Evolutionary conservation across 2,113 vertebrate genomes (phyloP).

Genomic region (Carlito syrichta): DNA sequence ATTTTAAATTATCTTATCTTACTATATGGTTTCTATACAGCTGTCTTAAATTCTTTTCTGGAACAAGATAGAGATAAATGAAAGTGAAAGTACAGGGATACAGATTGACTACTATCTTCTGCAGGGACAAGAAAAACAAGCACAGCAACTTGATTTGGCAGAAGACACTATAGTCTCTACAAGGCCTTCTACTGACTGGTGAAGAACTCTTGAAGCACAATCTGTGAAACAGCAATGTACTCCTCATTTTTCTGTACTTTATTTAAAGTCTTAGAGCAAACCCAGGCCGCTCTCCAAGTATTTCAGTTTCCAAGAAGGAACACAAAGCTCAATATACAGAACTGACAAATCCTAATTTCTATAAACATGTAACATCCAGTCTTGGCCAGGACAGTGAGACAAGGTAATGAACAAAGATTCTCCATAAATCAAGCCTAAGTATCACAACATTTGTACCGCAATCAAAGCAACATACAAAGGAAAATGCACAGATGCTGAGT

Average conservation of each 20-base stretch:
- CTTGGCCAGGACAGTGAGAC: background rate
- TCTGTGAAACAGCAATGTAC: background rate
- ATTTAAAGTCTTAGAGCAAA: slow-evolving; percentile 30
- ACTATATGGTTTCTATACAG: background rate
- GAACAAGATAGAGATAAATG: background rate
- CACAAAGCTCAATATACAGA: background rate
- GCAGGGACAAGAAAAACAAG: background rate
- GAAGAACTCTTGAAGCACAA: background rate
- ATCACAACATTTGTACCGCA: background rate
- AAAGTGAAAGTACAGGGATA: background rate
- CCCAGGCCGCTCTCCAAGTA: background rate
- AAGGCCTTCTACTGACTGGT: background rate
- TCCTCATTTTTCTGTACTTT: background rate
- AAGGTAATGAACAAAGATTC: background rate
- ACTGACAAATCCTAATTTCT: background rate
- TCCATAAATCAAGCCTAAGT: background rate
- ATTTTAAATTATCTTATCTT: slow-evolving; percentile 41
- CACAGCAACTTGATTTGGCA: background rate
- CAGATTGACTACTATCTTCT: background rate
- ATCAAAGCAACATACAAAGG: background rate
- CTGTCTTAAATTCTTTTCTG: background rate
- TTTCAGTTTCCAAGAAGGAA: slow-evolving; percentile 8
- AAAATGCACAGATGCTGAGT: background rate
- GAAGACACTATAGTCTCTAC: background rate
- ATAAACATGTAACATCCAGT: background rate